Percentiles rank a stretch among this genome's conserved stretches.
Evolutionary conservation across 2,113 vertebrate genomes (phyloP).

Genomic region (Sander vitreus): DNA sequence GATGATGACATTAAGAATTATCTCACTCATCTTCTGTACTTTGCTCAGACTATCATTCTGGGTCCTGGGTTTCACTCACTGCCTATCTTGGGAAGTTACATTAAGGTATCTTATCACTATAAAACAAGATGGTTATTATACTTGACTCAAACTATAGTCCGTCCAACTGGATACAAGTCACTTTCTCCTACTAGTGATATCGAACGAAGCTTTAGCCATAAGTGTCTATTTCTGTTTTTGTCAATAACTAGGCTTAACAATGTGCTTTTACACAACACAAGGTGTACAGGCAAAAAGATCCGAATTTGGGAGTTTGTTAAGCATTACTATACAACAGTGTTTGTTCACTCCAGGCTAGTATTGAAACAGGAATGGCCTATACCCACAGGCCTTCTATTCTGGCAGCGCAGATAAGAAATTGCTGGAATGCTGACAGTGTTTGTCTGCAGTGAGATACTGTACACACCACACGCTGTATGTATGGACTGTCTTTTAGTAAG

Average conservation of each 20-base stretch:
- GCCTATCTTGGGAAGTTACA: not conserved
- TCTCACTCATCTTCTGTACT: not conserved
- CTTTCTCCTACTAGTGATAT: not conserved
- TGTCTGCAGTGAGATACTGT: slow-evolving; percentile 65
- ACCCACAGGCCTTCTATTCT: slow-evolving; percentile 55
- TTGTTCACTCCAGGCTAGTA: slow-evolving; percentile 31
- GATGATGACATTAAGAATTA: not conserved
- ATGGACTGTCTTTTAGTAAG: slow-evolving; percentile 58
- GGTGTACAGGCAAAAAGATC: not conserved
- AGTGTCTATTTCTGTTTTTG: not conserved
- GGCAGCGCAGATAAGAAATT: slow-evolving; percentile 72
- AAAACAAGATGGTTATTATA: slow-evolving; percentile 10
- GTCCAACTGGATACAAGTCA: not conserved
- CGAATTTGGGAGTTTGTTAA: not conserved
- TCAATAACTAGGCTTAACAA: not conserved
- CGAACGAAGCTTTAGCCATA: not conserved
- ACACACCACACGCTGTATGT: slow-evolving; percentile 61
- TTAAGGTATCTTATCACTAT: slow-evolving; percentile 6
- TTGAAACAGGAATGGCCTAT: slow-evolving; percentile 48
- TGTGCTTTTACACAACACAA: not conserved
- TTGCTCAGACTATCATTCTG: not conserved
- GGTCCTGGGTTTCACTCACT: not conserved
- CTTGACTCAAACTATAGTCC: not conserved
- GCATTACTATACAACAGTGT: slow-evolving; percentile 1
- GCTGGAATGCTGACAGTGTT: slow-evolving; percentile 72